A percentile compares a stretch with the other conserved stretches of the same genome.
phyloP scores from a whole-genome alignment of 2,888 invertebrate genomes.

The Oasisia sp. region DNA sequence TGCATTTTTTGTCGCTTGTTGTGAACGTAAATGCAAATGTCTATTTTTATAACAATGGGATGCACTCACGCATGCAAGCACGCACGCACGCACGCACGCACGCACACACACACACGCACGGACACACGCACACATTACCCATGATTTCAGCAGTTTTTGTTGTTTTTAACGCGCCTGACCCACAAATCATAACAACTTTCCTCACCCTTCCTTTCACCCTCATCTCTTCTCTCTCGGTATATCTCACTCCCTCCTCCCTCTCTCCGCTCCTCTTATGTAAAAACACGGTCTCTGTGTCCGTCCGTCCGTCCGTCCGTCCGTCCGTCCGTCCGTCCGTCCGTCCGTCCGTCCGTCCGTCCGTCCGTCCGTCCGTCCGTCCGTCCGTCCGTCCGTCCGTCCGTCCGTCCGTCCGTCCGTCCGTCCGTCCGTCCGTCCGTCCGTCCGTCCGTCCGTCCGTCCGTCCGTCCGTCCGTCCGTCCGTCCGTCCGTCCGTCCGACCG shows the following conservation, averaged over 20 bases:
- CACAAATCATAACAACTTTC: not conserved
- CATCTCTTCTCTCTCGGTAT: not conserved
- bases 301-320: not conserved
- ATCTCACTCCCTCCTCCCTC: not conserved
- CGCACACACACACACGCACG: too few species aligned
- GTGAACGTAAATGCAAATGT: not conserved
- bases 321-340: not conserved
- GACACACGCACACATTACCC: too few species aligned
- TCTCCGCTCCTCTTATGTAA: too few species aligned
- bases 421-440: too few species aligned
- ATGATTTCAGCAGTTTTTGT: not conserved
- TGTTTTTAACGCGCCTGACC: not conserved
- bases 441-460: not conserved
- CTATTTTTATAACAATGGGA: not conserved
- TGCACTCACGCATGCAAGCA: too few species aligned
- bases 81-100: too few species aligned
- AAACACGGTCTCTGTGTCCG: too few species aligned
- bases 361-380: too few species aligned
- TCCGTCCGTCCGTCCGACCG: not conserved
- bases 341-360: not conserved
- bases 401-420: not conserved
- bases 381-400: too few species aligned
- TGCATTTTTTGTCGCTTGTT: not conserved
- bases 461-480: not conserved
- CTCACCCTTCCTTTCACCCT: not conserved